phyloP scores from a whole-genome alignment of 1,140 invertebrate genomes.

The Stegodyphus dumicola region DNA sequence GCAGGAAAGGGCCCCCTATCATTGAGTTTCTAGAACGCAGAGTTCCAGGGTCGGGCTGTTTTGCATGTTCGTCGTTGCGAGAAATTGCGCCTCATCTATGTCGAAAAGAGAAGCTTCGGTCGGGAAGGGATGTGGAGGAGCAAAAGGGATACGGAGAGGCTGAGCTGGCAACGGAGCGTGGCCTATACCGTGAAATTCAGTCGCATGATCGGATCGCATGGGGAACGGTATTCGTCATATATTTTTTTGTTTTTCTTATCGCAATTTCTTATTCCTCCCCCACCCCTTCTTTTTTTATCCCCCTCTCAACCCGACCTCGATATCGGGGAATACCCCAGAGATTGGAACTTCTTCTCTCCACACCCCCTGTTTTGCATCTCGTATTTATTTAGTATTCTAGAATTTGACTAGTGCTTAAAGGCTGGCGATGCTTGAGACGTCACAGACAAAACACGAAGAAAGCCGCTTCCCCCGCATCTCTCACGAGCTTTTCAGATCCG shows the following conservation, averaged over 20 bases:
- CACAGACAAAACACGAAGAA: no score
- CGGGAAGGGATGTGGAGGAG: conserved; percentile 26
- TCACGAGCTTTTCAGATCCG: no score
- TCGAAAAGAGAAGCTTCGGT: conserved; percentile 41
- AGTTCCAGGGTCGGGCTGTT: conserved; percentile 35
- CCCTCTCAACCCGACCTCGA: conserved; percentile 5
- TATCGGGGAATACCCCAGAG: conserved; percentile 45
- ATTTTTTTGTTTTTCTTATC: background rate
- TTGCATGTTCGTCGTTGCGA: conserved; percentile 57
- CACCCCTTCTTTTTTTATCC: background rate
- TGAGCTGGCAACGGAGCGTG: conserved; percentile 44
- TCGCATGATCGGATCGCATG: conserved; percentile 57
- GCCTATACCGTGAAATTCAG: conserved; percentile 58
- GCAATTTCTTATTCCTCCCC: background rate
- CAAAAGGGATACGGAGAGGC: conserved; percentile 26
- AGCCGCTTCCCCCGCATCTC: no score
- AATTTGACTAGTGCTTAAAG: conserved; percentile 26
- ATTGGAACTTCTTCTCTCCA: background rate
- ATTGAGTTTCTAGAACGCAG: conserved; percentile 28
- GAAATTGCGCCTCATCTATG: conserved; percentile 59
- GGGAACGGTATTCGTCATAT: conserved; percentile 58
- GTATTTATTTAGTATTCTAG: conserved; percentile 46
- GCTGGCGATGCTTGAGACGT: background rate
- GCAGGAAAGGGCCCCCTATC: conserved; percentile 32
- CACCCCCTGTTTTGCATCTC: conserved; percentile 23